Evolutionary conservation across 2,797 vertebrate genomes (phyloP), one percentile per base, ranked within the genome.

Genomic region (Fundulus diaphanus): DNA sequence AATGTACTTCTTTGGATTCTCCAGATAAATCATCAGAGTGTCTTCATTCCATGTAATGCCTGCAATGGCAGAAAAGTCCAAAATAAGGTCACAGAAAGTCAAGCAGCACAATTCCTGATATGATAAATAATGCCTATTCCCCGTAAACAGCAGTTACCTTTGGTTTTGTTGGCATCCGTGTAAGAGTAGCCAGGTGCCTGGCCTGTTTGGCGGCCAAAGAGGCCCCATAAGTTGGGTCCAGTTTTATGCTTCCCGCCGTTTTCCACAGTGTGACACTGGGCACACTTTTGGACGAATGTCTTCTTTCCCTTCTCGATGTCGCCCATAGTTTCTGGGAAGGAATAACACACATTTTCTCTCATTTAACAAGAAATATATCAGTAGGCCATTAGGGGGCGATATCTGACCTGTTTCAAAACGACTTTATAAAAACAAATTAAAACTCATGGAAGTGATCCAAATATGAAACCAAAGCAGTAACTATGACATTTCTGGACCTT

Each of bases 1-100:
- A 90, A 97, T 97, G 89, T 96, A 97, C 88, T 98, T 98, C 94
- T 97, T 97, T 35, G 96, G 96, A 82, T 97, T 97, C 82, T 97
- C 95, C 93, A 98, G 92, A 90, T 97, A 97, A 40, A 96, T 83
- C 86, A 88, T 94, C 69, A 97, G 85, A 71, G 95, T 97, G 1
- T 90, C 92, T 11, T 97, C 95, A 57, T 82, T 77, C 96, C 96
- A 97, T 76, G 78, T 31, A 71, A 97, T 89, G 44, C 95, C 96
- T 97, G 77, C 52, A 73, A 78, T n/a, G 24, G 77, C 13, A 76
- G 37, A 3, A 0, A 4, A 69, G 3, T 40, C 1, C 35, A 31
- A 1, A 2, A 70, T 22, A 22, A 44, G 22, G 51, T 73, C 56
- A 27, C 16, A 73, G 7, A 57, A 31, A 22, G 12, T 13, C 70